A percentile compares a stretch with the other conserved stretches of the same genome.
Conservation (phyloP, 2,797 vertebrate species). For the Acanthurus leucopareius region DNA sequence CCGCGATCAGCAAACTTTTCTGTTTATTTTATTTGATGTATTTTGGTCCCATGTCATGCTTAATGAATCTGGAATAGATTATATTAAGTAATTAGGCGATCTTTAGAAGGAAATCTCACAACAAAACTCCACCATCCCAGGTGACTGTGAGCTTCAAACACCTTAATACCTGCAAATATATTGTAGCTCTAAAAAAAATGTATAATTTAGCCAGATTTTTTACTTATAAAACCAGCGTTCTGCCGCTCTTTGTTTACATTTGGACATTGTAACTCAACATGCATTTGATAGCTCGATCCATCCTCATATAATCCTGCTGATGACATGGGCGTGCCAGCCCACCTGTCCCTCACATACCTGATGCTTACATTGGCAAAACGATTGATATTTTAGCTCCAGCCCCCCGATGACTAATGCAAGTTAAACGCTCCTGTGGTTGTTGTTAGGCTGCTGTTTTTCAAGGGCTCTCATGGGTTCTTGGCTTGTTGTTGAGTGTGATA, state of each 20-base stretch:
- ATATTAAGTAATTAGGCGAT: not conserved
- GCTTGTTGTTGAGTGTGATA: slow-evolving; percentile 82
- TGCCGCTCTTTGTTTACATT: slow-evolving; percentile 21
- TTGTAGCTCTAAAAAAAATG: no score
- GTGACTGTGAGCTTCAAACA: not conserved
- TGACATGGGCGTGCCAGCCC: slow-evolving; percentile 35
- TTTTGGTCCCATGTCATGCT: not conserved
- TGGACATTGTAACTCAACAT: slow-evolving; percentile 21
- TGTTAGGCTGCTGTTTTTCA: slow-evolving; percentile 81
- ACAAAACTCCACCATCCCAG: not conserved
- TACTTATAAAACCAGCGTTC: not conserved
- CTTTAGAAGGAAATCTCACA: not conserved
- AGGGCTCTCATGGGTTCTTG: slow-evolving; percentile 76
- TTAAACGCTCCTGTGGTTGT: slow-evolving; percentile 78
- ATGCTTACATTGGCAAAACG: slow-evolving; percentile 43
- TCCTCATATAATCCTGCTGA: slow-evolving; percentile 49
- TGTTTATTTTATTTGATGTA: not conserved
- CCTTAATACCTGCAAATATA: not conserved
- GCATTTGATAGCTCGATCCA: slow-evolving; percentile 37
- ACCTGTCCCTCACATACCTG: slow-evolving; percentile 52
- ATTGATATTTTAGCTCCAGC: slow-evolving; percentile 68
- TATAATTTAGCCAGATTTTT: no score
- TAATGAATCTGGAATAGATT: not conserved
- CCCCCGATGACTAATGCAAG: slow-evolving; percentile 73
- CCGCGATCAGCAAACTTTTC: not conserved